These are phyloP conservation scores for Macrotus californicus DNA, from an alignment of 2,113 vertebrate species.

Conservation along the genomic window DNA sequence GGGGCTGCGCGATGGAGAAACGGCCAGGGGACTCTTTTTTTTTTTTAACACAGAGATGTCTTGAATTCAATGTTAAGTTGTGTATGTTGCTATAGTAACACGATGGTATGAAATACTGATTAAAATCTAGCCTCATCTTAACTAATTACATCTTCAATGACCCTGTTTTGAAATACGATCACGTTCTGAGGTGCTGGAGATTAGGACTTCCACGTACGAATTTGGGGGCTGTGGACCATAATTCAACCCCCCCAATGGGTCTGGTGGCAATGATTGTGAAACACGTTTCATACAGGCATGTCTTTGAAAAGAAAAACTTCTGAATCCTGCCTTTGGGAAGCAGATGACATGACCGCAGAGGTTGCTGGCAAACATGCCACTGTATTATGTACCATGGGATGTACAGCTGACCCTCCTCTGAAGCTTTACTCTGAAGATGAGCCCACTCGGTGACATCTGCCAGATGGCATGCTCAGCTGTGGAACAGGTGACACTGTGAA, in stretches of 20 bases:
- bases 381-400: fast-evolving
- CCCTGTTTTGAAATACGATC: not conserved
- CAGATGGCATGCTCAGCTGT: not conserved
- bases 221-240: not conserved
- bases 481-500: not conserved
- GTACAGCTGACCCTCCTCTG: not conserved
- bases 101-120: not conserved
- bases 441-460: not conserved
- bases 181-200: not conserved
- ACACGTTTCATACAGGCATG: not conserved
- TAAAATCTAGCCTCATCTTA: not conserved
- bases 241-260: not conserved
- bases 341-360: not conserved
- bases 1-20: not conserved
- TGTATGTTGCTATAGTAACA: not conserved
- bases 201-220: not conserved
- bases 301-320: not conserved
- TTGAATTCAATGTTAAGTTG: not conserved
- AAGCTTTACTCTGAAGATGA: not conserved
- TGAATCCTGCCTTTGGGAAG: not conserved
- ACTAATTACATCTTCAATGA: not conserved
- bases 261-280: not conserved
- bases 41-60: not conserved
- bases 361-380: fast-evolving
- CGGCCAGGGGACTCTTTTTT: not conserved